Evolutionary conservation across 2,888 invertebrate genomes (phyloP), one percentile per base, ranked within the genome.

Genomic region (Campoletis raptor): DNA sequence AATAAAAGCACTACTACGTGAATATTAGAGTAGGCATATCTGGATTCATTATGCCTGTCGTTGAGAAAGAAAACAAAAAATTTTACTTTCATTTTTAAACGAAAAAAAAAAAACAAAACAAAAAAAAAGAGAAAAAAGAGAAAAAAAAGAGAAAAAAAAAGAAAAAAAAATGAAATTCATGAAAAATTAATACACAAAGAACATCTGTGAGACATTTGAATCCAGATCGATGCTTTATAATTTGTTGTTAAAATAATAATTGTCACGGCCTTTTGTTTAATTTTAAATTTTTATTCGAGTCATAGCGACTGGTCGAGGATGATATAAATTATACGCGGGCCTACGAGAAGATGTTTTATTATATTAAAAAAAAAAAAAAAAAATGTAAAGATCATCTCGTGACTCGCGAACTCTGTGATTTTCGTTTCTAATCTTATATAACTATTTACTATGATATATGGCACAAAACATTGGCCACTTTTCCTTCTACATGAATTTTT

Each of bases 351-450:
- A 61, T 73, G 18, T 64, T 66, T 57, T 81, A 74, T 73, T 37
- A 24, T 86, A 74, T 48, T 24, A 83, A 67, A 64, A 84, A 86
- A 87, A 82, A 45, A 86, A 85, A 12, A 81, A 42, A 37, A 54
- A 70, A 48, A 72, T 66, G 42, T 64, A 76, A 85, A 66, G 12
- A 73, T 48, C 66, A 77, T 87, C 88, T 90, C 84, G 72, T 89
- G 88, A 91, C 88, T 88, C 89, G 89, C 89, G 90, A 90, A 90
- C 89, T 90, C 90, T 90, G 91, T 90, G 90, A 91, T 91, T 90
- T 90, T 87, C 87, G 85, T 89, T 89, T 88, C 72, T 85, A 85
- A 88, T 88, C 84, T 88, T 80, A 77, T 81, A 78, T 76, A 73
- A 81, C 70, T 85, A 74, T 84, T 81, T 69, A 81, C 78, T 83